phyloP scores from a whole-genome alignment of 2,113 vertebrate species.

The Pelecanoides urinatrix region DNA sequence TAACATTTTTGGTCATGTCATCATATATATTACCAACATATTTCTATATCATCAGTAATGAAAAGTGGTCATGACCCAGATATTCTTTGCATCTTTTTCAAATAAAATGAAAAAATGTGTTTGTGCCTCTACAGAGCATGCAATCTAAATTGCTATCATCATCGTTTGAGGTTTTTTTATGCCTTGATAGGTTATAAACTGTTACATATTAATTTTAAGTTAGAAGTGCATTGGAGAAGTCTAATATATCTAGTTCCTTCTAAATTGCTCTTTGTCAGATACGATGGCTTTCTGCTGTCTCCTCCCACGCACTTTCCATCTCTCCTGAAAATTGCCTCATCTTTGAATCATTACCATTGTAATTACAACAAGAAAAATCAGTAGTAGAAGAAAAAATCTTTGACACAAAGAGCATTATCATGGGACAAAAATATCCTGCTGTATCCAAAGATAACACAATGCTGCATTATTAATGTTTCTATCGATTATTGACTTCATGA shows the following conservation, averaged over 20 bases:
- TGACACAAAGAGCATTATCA: conserved; percentile 23
- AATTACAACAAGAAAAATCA: conserved; percentile 58
- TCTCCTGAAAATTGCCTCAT: conserved; percentile 60
- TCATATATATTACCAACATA: background rate
- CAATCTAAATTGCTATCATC: background rate
- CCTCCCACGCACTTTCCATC: conserved; percentile 56
- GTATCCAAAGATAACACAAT: conserved; percentile 32
- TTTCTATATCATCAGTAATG: background rate
- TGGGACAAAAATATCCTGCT: conserved; percentile 52
- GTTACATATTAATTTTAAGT: conserved; percentile 50
- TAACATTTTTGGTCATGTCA: background rate
- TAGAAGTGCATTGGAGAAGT: conserved; percentile 9
- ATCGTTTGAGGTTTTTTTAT: background rate
- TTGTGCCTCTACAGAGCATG: background rate
- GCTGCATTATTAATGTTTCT: background rate
- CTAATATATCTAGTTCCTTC: conserved; percentile 30
- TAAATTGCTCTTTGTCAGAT: conserved; percentile 64
- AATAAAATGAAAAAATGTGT: background rate
- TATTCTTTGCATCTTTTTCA: background rate
- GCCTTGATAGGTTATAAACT: conserved; percentile 21
- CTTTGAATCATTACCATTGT: conserved; percentile 54
- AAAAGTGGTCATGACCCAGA: background rate
- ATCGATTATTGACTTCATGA: background rate
- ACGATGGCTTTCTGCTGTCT: conserved; percentile 37
- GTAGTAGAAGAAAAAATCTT: conserved; percentile 14